Base-by-base conservation (phyloP, 2,888 invertebrate species). In the Atherix ibis region DNA sequence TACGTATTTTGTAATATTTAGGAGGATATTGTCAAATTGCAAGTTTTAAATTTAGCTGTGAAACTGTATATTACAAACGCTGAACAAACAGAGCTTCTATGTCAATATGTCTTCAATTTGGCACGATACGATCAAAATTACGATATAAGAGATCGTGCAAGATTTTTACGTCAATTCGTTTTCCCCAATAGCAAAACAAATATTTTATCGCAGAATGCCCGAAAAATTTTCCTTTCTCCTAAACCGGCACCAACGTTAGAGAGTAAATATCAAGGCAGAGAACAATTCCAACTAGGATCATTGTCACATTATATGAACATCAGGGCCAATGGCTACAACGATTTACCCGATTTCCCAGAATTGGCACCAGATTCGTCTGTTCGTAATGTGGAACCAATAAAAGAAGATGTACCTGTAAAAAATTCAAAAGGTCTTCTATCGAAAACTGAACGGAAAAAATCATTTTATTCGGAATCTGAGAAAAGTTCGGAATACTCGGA, bases 41-140 rank as follows among this genome's bases (percentile, higher is more conserved):
- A 98, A 65, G 78, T 92, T 13, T 67, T 99, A 26, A 98, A 95
- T 52, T 65, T 99, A 42, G 87, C 94, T 1, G 84, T 94, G 2
- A 97, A 97, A 56, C 67, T 99, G 16, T 89, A 78, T 49, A 68
- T 95, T 32, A 87, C 83, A 14, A 85, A 87, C 54, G 77, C 85
- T 4, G 73, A 78, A 39, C 91, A 85, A 62, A 91, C 89, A 0
- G 70, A 76, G 37, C 66, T 87, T 4, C 67, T 97, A 34, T 85
- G 87, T 48, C 87, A 88, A 54, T 97, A 98, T 62, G 81, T 97
- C 27, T 81, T 97, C 51, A 85, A 78, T 45, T 66, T 98, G 49
- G 94, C 97, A 2, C 81, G 91, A 46, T 98, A 97, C 59, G 98
- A 98, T 67, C 81, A 83, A 46, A 92, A 91, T 62, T 98, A 97